phyloP scores from a whole-genome alignment of 1,140 invertebrate genomes.

The Schlechtendalia chinensis region DNA sequence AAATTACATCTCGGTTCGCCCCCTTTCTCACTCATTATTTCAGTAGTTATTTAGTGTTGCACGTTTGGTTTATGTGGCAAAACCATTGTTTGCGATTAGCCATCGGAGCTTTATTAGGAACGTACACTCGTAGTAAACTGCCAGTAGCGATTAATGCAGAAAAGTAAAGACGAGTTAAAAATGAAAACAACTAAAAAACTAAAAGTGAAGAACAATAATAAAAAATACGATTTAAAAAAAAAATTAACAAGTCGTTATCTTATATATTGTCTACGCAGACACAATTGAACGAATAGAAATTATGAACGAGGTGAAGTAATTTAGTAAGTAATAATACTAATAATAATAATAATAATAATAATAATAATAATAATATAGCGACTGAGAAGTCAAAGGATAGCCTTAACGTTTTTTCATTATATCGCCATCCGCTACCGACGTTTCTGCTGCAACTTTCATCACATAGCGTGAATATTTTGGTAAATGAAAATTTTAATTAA shows the following conservation, averaged over 20 bases:
- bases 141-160: not conserved
- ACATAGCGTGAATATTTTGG: not conserved
- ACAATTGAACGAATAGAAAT: not conserved
- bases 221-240: not conserved
- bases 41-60: not conserved
- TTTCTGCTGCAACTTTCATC: not conserved
- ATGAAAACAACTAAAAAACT: not conserved
- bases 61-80: not conserved
- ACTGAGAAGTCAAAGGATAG: not conserved
- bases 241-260: slow-evolving; percentile 23
- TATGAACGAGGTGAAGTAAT: too few species aligned
- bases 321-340: not conserved
- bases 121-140: not conserved
- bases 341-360: slow-evolving; percentile 15
- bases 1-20: not conserved
- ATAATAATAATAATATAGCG: slow-evolving; percentile 14
- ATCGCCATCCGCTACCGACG: not conserved
- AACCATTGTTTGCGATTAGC: not conserved
- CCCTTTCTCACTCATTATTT: not conserved
- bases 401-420: not conserved
- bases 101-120: not conserved
- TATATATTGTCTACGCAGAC: not conserved
- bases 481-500: slow-evolving; percentile 39
- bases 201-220: too few species aligned
- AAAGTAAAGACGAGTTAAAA: not conserved